phyloP scores from a whole-genome alignment of 1,140 invertebrate genomes.

The Xylocopa sonorina region DNA sequence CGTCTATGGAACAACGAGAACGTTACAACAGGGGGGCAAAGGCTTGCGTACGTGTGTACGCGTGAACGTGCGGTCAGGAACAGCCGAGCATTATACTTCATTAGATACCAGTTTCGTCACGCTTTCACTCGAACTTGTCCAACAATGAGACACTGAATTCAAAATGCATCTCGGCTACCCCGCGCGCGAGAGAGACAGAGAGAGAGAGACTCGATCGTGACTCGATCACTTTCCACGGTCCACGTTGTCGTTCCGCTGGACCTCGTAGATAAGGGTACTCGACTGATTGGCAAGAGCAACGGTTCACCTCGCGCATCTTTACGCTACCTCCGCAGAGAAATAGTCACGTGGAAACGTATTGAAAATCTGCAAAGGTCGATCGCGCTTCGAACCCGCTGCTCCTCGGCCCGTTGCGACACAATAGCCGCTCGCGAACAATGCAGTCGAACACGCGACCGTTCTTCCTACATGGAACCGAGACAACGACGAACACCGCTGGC shows the following conservation, averaged over 20 bases:
- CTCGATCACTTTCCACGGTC: constrained; percentile 49
- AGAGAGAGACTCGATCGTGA: constrained; percentile 52
- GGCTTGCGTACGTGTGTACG: background rate
- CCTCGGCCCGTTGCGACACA: constrained; percentile 34
- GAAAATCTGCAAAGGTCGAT: constrained; percentile 42
- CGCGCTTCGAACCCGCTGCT: constrained; percentile 12
- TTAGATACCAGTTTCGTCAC: constrained; percentile 60
- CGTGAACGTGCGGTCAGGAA: constrained; percentile 27
- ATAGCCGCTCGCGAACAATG: constrained; percentile 39
- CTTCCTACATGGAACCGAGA: background rate
- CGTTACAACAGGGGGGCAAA: background rate
- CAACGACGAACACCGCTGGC: background rate
- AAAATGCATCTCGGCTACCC: constrained; percentile 44
- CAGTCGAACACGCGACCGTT: constrained; percentile 38
- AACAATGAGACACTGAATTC: constrained; percentile 52
- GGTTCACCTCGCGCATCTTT: constrained; percentile 18
- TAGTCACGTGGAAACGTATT: background rate
- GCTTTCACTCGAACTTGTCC: constrained; percentile 55
- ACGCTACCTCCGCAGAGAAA: too few relatives aligned
- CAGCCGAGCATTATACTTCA: constrained; percentile 37
- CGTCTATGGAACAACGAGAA: background rate
- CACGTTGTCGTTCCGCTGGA: constrained; percentile 39
- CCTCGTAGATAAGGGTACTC: constrained; percentile 21
- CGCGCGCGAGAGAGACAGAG: background rate
- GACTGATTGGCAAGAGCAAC: constrained; percentile 22